Evolutionary conservation across 2,113 vertebrate genomes (phyloP).

Genomic region (Eurystomus gularis): DNA sequence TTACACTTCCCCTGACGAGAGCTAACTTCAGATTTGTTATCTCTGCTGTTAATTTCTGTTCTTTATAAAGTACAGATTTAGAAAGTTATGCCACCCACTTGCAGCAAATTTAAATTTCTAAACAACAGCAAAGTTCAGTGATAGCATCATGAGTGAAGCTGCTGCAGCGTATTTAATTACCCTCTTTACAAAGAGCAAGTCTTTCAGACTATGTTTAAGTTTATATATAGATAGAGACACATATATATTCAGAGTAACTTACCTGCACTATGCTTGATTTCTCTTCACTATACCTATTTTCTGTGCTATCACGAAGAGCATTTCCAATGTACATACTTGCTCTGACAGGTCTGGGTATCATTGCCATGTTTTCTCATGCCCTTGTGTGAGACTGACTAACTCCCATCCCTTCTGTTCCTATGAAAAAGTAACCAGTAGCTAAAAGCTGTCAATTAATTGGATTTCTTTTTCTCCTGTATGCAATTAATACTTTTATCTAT

Average conservation of each 20-base stretch:
- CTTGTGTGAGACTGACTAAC: background rate
- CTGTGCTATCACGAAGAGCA: background rate
- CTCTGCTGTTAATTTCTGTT: background rate
- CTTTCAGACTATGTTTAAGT: background rate
- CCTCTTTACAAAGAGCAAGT: background rate
- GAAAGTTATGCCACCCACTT: background rate
- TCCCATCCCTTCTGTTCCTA: background rate
- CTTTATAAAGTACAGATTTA: background rate
- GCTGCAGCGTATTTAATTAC: background rate
- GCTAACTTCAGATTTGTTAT: background rate
- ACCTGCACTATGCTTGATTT: background rate
- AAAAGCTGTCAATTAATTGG: background rate
- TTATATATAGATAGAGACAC: background rate
- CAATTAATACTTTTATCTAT: background rate
- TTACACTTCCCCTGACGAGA: background rate
- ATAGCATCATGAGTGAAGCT: background rate
- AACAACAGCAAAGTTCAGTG: background rate
- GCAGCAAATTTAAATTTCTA: conserved; percentile 35
- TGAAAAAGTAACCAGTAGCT: background rate
- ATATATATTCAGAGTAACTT: background rate
- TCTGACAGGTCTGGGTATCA: background rate
- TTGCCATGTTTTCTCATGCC: background rate
- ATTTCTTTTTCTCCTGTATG: background rate
- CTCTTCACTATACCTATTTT: background rate
- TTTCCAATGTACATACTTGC: background rate